Evolutionary conservation across 2,888 invertebrate species (phyloP).

Genomic region (Eilema griseolum): DNA sequence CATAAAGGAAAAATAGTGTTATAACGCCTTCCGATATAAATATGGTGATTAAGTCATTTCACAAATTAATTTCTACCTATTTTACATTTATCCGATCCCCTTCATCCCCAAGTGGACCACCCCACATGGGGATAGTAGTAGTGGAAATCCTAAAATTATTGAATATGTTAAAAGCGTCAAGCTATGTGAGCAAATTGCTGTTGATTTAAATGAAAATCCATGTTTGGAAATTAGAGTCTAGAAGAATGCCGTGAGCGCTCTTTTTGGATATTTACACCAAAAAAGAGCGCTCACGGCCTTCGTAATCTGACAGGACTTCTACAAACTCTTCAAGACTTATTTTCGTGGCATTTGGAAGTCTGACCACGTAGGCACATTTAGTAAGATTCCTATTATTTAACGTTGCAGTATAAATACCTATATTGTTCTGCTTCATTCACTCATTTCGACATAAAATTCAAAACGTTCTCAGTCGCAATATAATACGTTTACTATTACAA

Average conservation of each 20-base stretch:
- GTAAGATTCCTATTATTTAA: neutral
- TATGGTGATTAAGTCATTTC: neutral
- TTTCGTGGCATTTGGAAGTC: conserved; percentile 2
- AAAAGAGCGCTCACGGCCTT: neutral
- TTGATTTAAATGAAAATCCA: neutral
- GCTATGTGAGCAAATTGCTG: conserved; percentile 18
- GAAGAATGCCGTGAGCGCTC: too few species aligned
- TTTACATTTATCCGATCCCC: conserved; percentile 3
- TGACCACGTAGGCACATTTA: neutral
- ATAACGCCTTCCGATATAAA: neutral
- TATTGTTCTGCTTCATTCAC: conserved; percentile 1
- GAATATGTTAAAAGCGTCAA: conserved; percentile 27
- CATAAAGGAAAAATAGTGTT: neutral
- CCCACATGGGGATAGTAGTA: neutral
- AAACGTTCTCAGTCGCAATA: conserved; percentile 14
- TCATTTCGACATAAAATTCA: neutral
- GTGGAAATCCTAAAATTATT: conserved; percentile 18
- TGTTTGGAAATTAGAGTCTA: neutral
- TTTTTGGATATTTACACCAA: too few species aligned
- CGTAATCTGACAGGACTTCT: neutral
- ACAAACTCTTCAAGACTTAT: neutral
- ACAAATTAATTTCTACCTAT: conserved; percentile 24
- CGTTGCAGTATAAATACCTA: too few species aligned
- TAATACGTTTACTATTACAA: conserved; percentile 9
- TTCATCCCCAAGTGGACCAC: too few species aligned